Conservation (phyloP, 1,140 invertebrate genomes). For the Eupeodes corollae region DNA sequence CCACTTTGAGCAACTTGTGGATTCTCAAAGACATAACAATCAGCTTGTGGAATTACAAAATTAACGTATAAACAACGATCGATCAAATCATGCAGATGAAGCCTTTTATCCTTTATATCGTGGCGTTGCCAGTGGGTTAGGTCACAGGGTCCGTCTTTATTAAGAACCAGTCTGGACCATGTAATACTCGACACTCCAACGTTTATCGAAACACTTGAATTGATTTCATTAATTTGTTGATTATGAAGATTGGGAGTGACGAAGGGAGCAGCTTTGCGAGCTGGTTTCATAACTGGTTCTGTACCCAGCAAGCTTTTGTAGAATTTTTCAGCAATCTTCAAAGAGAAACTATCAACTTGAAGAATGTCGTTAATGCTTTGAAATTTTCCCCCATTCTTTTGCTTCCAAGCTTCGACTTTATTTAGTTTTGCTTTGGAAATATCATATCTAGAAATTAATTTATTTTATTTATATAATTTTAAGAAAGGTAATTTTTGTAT, state of each 20-base stretch:
- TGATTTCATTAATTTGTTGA: constrained; percentile 8
- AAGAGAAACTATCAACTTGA: constrained; percentile 25
- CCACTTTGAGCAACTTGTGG: constrained; percentile 29
- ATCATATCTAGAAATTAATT: constrained; percentile 16
- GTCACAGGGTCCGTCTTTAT: constrained; percentile 6
- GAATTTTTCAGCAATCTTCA: constrained; percentile 23
- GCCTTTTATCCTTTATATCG: constrained; percentile 31
- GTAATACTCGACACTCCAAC: constrained; percentile 28
- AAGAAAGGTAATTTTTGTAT: neutral
- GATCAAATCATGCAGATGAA: constrained; percentile 24
- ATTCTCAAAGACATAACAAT: constrained; percentile 30
- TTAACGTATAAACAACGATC: constrained; percentile 22
- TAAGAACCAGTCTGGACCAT: constrained; percentile 24
- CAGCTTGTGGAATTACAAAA: constrained; percentile 25
- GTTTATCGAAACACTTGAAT: constrained; percentile 22
- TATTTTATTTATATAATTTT: neutral
- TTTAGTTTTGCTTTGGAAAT: constrained; percentile 22
- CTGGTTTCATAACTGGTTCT: neutral
- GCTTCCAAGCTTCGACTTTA: constrained; percentile 22
- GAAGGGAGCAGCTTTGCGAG: constrained; percentile 14
- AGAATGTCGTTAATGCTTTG: constrained; percentile 19
- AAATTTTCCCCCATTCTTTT: constrained; percentile 19
- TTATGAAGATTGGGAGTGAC: constrained; percentile 21
- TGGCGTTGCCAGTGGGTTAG: constrained; percentile 30
- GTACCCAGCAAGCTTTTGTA: constrained; percentile 19